phyloP scores from a whole-genome alignment of 2,797 vertebrate genomes.

The Australoheros facetus region DNA sequence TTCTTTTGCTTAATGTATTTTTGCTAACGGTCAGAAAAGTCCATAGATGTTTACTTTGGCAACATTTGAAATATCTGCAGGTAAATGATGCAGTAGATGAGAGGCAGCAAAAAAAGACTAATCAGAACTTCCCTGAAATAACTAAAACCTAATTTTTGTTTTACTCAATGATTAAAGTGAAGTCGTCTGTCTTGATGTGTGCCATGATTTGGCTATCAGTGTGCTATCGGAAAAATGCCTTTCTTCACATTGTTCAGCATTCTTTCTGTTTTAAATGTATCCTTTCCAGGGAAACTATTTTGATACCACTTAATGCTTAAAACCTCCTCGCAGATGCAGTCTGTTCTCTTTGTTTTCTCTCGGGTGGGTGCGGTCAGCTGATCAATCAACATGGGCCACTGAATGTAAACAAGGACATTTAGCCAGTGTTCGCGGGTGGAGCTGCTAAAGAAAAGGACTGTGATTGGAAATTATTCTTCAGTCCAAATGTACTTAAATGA shows the following conservation, averaged over 20 bases:
- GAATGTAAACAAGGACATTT: no score
- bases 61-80: no score
- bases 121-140: not conserved
- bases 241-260: not conserved
- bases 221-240: not conserved
- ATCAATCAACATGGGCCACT: not conserved
- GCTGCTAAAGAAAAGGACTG: not conserved
- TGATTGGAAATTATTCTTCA: not conserved
- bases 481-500: not conserved
- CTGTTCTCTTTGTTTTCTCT: not conserved
- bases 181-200: not conserved
- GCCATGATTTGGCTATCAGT: not conserved
- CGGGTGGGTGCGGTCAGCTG: not conserved
- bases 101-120: not conserved
- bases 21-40: not conserved
- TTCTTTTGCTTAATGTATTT: no score
- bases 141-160: not conserved
- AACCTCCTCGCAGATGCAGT: not conserved
- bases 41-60: not conserved
- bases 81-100: not conserved
- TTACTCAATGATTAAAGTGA: not conserved
- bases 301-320: not conserved
- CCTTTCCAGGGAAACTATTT: not conserved
- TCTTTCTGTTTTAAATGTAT: not conserved
- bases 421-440: not conserved